Base-by-base conservation (phyloP, 2,888 invertebrate species). In the Dicyrtoma fusca region DNA sequence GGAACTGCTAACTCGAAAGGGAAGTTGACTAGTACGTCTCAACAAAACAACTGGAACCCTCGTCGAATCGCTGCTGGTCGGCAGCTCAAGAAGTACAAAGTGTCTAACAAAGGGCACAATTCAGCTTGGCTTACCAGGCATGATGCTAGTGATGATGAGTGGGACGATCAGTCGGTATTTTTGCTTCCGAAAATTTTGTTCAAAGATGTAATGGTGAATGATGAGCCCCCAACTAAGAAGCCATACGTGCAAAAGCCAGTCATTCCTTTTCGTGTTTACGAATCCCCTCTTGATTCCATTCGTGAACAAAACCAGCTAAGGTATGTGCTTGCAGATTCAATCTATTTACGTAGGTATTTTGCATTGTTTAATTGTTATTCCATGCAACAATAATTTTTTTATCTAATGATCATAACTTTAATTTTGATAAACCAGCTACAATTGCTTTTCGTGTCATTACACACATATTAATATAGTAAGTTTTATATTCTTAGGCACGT, bases 261-360 rank as follows among this genome's bases (percentile, higher is more conserved):
- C 8, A 26, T 66, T n/a, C 42, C 26, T 21, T 69, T n/a, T 21
- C 21, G 26, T 1, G 13, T 49, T 8, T 71, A 71, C 23, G 53
- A 64, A 44, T 71, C 71, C 4, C 71, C 71, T 19, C 51, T 69
- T 21, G 49, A 62, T 21, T 61, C 61, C 11, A 69, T 69, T 49
- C 47, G 51, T 21, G 25, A 45, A n/a, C 45, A 47, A 14, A 21
- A 45, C 10, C 25, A 64, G 11, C 14, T 45, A 17, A 64, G 64
- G 64, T 64, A 64, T 25, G 47, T n/a, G n/a, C n/a, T n/a, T n/a
- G n/a, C n/a, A n/a, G n/a, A n/a, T n/a, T n/a, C n/a, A n/a, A n/a
- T n/a, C n/a, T n/a, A n/a, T n/a, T n/a, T n/a, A n/a, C n/a, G n/a
- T n/a, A n/a, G n/a, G n/a, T n/a, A n/a, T n/a, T n/a, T n/a, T n/a